Base-by-base conservation (phyloP, 2,888 invertebrate species). In the Xestia ashworthii region DNA sequence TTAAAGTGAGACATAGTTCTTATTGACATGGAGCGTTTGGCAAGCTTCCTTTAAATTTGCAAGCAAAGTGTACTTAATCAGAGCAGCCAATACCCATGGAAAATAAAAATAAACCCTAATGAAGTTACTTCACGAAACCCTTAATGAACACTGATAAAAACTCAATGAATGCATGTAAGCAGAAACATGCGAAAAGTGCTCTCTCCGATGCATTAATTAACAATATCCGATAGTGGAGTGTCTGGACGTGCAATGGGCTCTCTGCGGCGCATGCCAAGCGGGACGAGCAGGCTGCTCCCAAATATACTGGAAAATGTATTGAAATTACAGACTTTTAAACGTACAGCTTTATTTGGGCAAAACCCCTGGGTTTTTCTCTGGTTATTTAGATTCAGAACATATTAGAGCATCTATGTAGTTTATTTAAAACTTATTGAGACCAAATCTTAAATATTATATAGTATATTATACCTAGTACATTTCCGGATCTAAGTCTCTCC, bases 191-290 rank as follows among this genome's bases (percentile, higher is more conserved):
- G 75, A 73, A 82, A 79, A 87, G 85, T 87, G 85, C 81, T 87
- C 81, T 83, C 76, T 79, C 58, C 80, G 81, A 67, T 80, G 86
- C 84, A 86, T 89, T 88, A 84, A 88, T 87, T 88, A 87, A 84
- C 86, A 76, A 84, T 86, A 89, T 87, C 86, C 85, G 81, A 84
- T 88, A 80, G 77, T 75, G 71, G 64, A 74, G 82, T 70, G 80
- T 75, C 80, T 81, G 84, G 84, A 82, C 82, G 78, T 75, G 82
- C 81, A 84, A 82, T 87, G 84, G 77, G 71, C 76, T 74, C 85
- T 79, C 64, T 60, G 83, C 58, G 72, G 86, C 66, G 38, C 71
- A 64, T 22, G 60, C 62, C 72, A 73, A 44, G 41, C 53, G 77
- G 68, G 62, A 19, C 55, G 22, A 65, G 80, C 70, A 66, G 64